Base-by-base conservation (phyloP, 2,888 invertebrate genomes). In the Quadroppia sp. region DNA sequence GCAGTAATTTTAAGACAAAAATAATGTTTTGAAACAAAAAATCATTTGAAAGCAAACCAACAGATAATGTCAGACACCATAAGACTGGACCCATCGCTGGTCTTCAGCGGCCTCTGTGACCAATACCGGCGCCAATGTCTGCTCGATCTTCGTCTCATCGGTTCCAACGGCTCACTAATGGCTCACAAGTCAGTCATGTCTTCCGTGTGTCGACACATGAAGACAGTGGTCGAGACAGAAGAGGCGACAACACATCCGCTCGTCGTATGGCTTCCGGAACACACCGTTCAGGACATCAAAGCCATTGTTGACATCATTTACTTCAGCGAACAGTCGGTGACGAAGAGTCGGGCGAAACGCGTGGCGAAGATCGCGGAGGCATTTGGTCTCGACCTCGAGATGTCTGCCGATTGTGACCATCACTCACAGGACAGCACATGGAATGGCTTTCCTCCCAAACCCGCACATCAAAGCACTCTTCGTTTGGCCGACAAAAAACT, bases 181-280 rank as follows among this genome's bases (percentile, higher is more conserved):
- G 64, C 64, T n/a, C 64, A 64, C 36, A 64, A 32, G 25, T 11
- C 17, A 20, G 64, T 64, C 2, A 36, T 64, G 64, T 15, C 36
- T 20, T 15, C 36, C 9, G 32, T 64, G 7, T 64, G 36, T 1
- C n/a, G 15, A 36, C 36, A 36, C 17, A 7, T n/a, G 4, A 7
- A 64, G 20, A 20, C 20, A n/a, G 1, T 50, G 4, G 4, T n/a
- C 20, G 2, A n/a, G n/a, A 4, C 9, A n/a, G 30, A 13, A 2
- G 4, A 17, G 13, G 17, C 7, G 2, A 11, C 6, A 3, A 48
- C n/a, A 3, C 13, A 9, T 6, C 45, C 11, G 15, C 9, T 7
- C 1, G 3, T 64, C 32, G n/a, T 64, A 6, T n/a, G 32, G 1
- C 9, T 64, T 2, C 9, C 20, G 2, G 64, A 64, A 13, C 11